Base-by-base conservation (phyloP, 1,140 invertebrate species). In the Drusus annulatus region DNA sequence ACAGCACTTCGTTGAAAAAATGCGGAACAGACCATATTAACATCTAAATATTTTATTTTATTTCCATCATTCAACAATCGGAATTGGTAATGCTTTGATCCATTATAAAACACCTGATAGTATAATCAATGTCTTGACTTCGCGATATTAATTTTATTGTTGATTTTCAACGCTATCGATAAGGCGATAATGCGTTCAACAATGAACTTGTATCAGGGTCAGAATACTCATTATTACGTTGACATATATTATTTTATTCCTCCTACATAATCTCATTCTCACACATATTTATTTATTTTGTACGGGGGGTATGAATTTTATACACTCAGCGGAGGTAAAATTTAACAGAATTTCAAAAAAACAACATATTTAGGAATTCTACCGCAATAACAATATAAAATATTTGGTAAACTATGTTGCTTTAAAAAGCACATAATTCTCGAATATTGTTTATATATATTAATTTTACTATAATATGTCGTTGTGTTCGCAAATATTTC, bases 121-220 rank as follows among this genome's bases (percentile, higher is more conserved):
- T 45, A 45, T 45, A 45, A 45, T 45, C 36, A 45, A 45, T 45
- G 36, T 13, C 36, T 45, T 45, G 36, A 10, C 36, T 45, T 45
- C 10, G 36, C 36, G 10, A 10, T 45, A 45, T 19, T 60, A 21
- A 60, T 60, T 60, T 23, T 19, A 60, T 23, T 60, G 56, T 23
- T 15, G 56, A 60, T 19, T 60, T 45, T 60, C 56, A 17, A 19
- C 56, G n/a, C 56, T 23, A 17, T 60, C 16, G 56, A 60, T 60
- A 60, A 21, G 56, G 19, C 19, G 56, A 60, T 60, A 60, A 60
- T 5, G 56, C 56, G 17, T 19, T 23, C 56, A 60, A 60, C 56
- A 60, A 15, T 60, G 56, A 19, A 19, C 56, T 21, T 17, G 16
- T 17, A 58, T 10, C 56, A 60, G 23, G 56, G 56, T 60, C 56